Evolutionary conservation across 2,888 invertebrate species (phyloP), one percentile per base, ranked within the genome.

Genomic region (Pherbina coryleti): DNA sequence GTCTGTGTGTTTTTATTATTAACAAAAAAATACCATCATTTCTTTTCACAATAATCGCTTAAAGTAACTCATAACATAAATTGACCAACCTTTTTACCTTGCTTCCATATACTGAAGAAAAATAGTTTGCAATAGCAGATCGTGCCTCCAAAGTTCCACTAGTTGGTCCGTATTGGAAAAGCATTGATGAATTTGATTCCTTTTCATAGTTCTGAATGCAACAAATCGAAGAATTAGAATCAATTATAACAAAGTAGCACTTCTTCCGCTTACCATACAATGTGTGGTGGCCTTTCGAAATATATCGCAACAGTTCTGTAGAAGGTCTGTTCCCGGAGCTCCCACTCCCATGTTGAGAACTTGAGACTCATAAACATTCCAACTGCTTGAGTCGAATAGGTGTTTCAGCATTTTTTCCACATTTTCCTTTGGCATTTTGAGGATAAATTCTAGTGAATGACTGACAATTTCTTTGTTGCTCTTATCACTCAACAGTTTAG

Each of bases 161-260:
- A 0, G 90, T 89, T n/a, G 91, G 89, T 8, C 92, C 92, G 83
- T 92, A 92, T 86, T 92, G 92, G 83, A 91, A 92, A 1, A 92
- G 84, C 75, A 86, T 79, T 14, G 88, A 88, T 11, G 83, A 78
- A 66, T 87, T 86, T 0, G 31, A 9, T 37, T 75, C 73, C 44
- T 83, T 82, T 76, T 88, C 88, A 34, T 81, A 76, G 81, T 84
- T 81, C 88, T 88, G 49, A 8, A 79, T 79, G 25, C n/a, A 55
- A 49, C 14, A 79, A 74, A 34, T 57, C 22, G 8, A 51, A 5
- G n/a, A 25, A 70, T 5, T 9, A 64, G 11, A 4, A 19, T 17
- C 57, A 71, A 14, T 9, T 19, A 34, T 9, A 22, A 2, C 2
- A 17, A n/a, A 60, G 5, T 22, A 1, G 17, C 8, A 31, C 11